phyloP scores from a whole-genome alignment of 1,140 invertebrate species.

The Halesus radiatus region DNA sequence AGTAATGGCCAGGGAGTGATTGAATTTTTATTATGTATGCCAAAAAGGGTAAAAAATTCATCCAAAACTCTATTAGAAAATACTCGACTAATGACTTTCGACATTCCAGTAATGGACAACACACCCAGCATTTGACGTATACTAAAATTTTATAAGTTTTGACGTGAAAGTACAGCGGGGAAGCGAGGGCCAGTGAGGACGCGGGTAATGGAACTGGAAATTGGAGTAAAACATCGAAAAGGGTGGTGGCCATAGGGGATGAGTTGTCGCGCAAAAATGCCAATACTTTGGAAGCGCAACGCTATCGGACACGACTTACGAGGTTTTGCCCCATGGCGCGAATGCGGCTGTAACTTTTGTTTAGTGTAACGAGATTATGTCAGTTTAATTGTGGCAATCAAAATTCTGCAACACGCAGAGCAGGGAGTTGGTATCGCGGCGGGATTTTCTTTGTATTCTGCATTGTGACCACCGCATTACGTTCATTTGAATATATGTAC shows the following conservation, averaged over 20 bases:
- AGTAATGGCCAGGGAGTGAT: too few species aligned
- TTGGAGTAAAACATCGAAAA: slow-evolving; percentile 23
- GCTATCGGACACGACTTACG: slow-evolving; percentile 49
- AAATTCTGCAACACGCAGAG: slow-evolving; percentile 45
- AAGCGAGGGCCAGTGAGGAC: not conserved
- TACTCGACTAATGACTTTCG: not conserved
- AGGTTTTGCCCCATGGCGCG: slow-evolving; percentile 48
- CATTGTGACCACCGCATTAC: not conserved
- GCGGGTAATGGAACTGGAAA: slow-evolving; percentile 22
- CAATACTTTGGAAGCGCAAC: slow-evolving; percentile 19
- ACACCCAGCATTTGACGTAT: not conserved
- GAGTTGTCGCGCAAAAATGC: slow-evolving; percentile 32
- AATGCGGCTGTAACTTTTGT: slow-evolving; percentile 50
- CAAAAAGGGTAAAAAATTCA: too few species aligned
- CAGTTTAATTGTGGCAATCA: slow-evolving; percentile 57
- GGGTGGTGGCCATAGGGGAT: not conserved
- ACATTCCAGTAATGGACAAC: slow-evolving; percentile 26
- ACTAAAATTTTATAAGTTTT: slow-evolving; percentile 22
- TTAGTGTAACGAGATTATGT: slow-evolving; percentile 58
- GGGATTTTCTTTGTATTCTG: slow-evolving; percentile 11
- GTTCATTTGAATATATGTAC: too few species aligned
- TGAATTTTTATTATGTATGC: too few species aligned
- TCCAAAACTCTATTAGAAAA: not conserved
- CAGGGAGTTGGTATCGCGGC: not conserved
- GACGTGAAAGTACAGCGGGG: not conserved